These are phyloP conservation scores for Antigone vipio DNA, from an alignment of 2,113 vertebrate genomes.

Conservation along the genomic window DNA sequence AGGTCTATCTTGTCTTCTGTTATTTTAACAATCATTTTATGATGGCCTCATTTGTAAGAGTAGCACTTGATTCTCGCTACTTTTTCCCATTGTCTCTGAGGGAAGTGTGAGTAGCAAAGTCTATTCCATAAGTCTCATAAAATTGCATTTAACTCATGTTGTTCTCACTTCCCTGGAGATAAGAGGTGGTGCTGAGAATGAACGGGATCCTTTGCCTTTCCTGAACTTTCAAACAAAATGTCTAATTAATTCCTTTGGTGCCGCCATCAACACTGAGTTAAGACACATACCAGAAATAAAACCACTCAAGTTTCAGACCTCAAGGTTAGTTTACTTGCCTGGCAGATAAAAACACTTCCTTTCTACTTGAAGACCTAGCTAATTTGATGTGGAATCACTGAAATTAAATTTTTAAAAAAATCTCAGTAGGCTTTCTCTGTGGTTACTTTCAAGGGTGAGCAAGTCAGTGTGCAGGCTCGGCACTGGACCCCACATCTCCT, in stretches of 20 bases:
- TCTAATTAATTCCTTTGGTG: background rate
- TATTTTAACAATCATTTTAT: background rate
- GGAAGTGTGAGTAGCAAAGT: background rate
- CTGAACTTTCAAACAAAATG: background rate
- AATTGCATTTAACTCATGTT: background rate
- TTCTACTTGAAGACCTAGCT: background rate
- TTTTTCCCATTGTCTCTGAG: background rate
- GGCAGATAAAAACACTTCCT: background rate
- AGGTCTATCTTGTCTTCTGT: background rate
- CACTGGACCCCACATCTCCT: background rate
- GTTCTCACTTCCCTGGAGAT: background rate
- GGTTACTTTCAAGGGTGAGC: background rate
- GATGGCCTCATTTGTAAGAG: background rate
- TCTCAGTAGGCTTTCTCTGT: background rate
- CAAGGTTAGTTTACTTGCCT: background rate
- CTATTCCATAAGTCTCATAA: background rate
- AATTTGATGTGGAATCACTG: background rate
- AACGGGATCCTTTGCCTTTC: background rate
- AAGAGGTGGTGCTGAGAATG: background rate
- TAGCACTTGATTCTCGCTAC: background rate
- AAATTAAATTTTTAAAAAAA: background rate
- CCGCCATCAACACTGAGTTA: background rate
- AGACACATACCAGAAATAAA: slow-evolving; percentile 12
- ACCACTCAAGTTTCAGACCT: background rate
- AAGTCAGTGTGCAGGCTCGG: background rate